Percentiles rank a stretch among this genome's conserved stretches.
These are phyloP conservation scores for Lithodes maja DNA, from an alignment of 2,888 invertebrate species.

Conservation along the genomic window DNA sequence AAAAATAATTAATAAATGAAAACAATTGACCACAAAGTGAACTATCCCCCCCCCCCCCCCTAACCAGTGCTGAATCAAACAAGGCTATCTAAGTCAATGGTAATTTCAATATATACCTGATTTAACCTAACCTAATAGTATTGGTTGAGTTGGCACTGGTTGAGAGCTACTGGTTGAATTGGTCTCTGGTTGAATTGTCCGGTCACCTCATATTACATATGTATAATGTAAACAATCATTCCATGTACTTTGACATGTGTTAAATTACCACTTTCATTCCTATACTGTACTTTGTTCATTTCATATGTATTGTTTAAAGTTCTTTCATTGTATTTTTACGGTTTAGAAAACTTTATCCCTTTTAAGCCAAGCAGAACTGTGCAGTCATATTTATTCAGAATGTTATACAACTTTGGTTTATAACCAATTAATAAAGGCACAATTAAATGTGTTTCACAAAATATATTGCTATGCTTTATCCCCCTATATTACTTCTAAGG, in stretches of 20 bases:
- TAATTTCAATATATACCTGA: too few relatives aligned
- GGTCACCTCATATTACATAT: not conserved
- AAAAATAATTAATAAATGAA: too few relatives aligned
- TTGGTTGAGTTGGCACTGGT: too few relatives aligned
- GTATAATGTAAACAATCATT: slow-evolving; percentile 29
- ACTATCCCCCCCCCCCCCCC: too few relatives aligned
- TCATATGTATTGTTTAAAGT: slow-evolving; percentile 12
- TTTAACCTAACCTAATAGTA: too few relatives aligned
- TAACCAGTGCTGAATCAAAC: too few relatives aligned
- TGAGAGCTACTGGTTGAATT: too few relatives aligned
- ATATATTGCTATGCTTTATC: not conserved
- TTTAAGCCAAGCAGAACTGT: slow-evolving; percentile 35
- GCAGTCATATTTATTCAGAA: slow-evolving; percentile 59
- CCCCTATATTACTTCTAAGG: too few relatives aligned
- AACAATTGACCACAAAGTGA: too few relatives aligned
- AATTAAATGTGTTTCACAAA: slow-evolving; percentile 52
- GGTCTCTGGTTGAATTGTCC: too few relatives aligned
- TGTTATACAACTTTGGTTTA: slow-evolving; percentile 39
- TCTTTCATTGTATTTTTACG: slow-evolving; percentile 17
- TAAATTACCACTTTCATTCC: slow-evolving; percentile 18
- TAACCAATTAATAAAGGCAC: slow-evolving; percentile 47
- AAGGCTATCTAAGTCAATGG: too few relatives aligned
- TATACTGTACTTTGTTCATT: not conserved
- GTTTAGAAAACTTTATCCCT: slow-evolving; percentile 20
- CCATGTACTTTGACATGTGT: slow-evolving; percentile 32